phyloP scores from a whole-genome alignment of 2,797 vertebrate genomes.

The Anabacerthia variegaticeps region DNA sequence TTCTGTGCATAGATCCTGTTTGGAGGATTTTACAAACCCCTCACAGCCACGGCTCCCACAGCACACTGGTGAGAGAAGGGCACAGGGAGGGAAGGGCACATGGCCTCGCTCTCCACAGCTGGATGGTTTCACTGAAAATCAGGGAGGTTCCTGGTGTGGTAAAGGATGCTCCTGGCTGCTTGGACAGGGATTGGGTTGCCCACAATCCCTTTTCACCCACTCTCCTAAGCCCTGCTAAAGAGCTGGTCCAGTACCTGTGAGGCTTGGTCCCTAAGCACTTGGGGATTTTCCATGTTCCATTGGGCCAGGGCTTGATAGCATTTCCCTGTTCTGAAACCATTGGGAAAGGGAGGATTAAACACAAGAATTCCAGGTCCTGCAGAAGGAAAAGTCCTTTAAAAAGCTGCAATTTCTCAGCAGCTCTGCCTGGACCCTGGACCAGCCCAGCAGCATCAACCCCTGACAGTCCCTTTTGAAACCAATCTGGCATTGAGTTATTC shows the following conservation, averaged over 20 bases:
- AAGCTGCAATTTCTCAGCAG: not conserved
- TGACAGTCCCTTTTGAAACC: not conserved
- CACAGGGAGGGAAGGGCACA: not conserved
- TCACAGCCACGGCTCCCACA: fast-evolving
- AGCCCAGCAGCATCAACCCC: not conserved
- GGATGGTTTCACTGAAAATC: not conserved
- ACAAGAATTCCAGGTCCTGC: not conserved
- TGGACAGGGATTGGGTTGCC: not conserved
- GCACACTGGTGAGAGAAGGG: not conserved
- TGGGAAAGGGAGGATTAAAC: not conserved
- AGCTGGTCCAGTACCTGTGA: not conserved
- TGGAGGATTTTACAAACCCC: not conserved
- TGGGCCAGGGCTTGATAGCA: not conserved
- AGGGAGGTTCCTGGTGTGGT: not conserved
- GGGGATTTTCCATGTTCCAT: not conserved
- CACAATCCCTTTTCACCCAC: not conserved
- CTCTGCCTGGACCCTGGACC: not conserved
- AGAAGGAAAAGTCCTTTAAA: not conserved
- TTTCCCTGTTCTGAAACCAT: not conserved
- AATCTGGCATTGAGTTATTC: not conserved
- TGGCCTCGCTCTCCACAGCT: no score
- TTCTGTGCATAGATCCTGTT: not conserved
- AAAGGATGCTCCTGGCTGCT: not conserved
- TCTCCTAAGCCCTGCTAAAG: not conserved
- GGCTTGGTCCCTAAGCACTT: not conserved